phyloP scores from a whole-genome alignment of 2,797 vertebrate species.

The Sebastes wilsoni region DNA sequence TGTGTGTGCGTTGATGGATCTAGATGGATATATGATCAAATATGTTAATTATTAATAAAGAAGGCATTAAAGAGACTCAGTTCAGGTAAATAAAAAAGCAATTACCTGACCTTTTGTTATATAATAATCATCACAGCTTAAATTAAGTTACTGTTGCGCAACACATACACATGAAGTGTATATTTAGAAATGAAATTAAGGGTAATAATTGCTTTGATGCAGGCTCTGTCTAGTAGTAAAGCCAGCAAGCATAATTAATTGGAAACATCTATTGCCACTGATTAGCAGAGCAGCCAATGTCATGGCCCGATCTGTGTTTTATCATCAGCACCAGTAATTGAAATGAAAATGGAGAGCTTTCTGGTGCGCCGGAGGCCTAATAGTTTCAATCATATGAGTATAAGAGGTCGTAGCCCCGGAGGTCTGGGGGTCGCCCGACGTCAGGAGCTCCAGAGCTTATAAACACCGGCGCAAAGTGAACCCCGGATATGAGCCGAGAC shows the following conservation, averaged over 20 bases:
- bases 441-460: conserved; percentile 16
- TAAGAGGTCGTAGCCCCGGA: conserved; percentile 17
- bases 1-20: neutral
- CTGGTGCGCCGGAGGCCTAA: conserved; percentile 18
- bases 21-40: neutral
- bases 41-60: neutral
- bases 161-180: conserved; percentile 40
- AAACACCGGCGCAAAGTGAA: conserved; percentile 36
- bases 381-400: conserved; percentile 49
- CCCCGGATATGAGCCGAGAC: conserved; percentile 30
- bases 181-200: conserved; percentile 53
- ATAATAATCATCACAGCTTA: conserved; percentile 25
- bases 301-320: conserved; percentile 68
- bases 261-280: conserved; percentile 61
- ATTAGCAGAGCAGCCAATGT: conserved; percentile 66
- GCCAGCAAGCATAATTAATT: conserved; percentile 64
- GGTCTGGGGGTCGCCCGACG: conserved; percentile 21
- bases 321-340: conserved; percentile 63
- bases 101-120: conserved; percentile 5
- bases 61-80: neutral
- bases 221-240: conserved; percentile 32
- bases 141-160: conserved; percentile 43
- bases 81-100: conserved; percentile 22
- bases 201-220: conserved; percentile 58
- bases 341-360: conserved; percentile 67